Percentiles rank a stretch among this genome's conserved stretches.
Conservation (phyloP, 2,888 invertebrate species). For the Automeris io region DNA sequence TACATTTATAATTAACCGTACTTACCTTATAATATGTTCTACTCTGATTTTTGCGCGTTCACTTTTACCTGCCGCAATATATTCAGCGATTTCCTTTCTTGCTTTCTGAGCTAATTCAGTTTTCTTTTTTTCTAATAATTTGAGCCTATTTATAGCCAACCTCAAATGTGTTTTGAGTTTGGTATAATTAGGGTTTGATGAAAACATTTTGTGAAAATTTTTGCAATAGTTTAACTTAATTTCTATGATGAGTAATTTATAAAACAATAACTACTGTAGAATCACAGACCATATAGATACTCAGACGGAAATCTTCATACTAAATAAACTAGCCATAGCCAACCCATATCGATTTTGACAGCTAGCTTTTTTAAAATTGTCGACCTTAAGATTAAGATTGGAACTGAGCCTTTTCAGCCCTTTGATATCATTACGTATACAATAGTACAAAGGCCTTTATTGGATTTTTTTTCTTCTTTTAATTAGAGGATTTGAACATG, state of each 20-base stretch:
- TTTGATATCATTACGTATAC: too few relatives aligned
- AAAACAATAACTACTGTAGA: constrained; percentile 3
- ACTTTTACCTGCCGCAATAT: constrained; percentile 88
- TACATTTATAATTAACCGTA: too few relatives aligned
- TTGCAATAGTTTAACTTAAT: constrained; percentile 8
- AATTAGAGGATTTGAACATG: too few relatives aligned
- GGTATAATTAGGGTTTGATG: constrained; percentile 93
- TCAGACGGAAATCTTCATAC: too few relatives aligned
- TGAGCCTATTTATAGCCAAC: constrained; percentile 94
- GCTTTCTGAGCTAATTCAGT: constrained; percentile 97
- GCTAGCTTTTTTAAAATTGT: too few relatives aligned
- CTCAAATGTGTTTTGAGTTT: constrained; percentile 98
- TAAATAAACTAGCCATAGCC: too few relatives aligned
- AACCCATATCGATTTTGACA: too few relatives aligned
- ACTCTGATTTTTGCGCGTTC: constrained; percentile 97
- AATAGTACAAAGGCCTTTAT: too few relatives aligned
- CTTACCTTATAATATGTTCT: constrained; percentile 94
- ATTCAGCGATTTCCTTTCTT: constrained; percentile 98
- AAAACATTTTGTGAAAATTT: constrained; percentile 82
- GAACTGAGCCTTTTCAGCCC: too few relatives aligned
- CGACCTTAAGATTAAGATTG: too few relatives aligned
- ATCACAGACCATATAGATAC: too few relatives aligned
- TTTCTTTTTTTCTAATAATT: constrained; percentile 97
- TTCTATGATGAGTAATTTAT: constrained; percentile 8
- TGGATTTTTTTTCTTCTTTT: too few relatives aligned